These are phyloP conservation scores for Pocillopora verrucosa DNA, from an alignment of 64 coral and sea anemone genomes.

Conservation along the genomic window DNA sequence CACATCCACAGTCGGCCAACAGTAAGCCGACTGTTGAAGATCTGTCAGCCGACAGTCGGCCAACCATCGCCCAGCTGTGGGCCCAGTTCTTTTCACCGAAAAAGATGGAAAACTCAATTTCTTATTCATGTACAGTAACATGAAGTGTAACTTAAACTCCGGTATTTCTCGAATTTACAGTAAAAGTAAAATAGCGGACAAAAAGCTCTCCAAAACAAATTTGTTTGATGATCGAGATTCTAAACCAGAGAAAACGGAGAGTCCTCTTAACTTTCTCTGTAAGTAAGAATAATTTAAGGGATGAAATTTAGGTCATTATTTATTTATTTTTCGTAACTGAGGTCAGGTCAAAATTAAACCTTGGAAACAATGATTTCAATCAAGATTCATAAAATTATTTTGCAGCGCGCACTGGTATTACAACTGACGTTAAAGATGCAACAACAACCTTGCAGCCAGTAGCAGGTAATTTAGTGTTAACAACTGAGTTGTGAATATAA, in stretches of 20 bases:
- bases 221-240: conserved; percentile 60
- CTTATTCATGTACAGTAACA: neutral
- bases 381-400: neutral
- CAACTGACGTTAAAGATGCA: conserved; percentile 81
- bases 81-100: neutral
- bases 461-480: conserved; percentile 66
- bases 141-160: neutral
- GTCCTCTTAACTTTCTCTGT: conserved; percentile 87
- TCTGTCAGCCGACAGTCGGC: no score
- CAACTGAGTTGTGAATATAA: conserved; percentile 93
- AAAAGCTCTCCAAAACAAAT: conserved; percentile 74
- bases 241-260: conserved; percentile 87
- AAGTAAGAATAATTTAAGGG: conserved; percentile 2
- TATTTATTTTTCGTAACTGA: neutral
- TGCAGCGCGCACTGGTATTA: conserved; percentile 90
- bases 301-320: no score
- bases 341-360: no score
- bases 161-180: neutral
- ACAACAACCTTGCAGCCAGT: conserved; percentile 85
- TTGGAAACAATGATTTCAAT: no score
- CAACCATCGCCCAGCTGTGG: conserved; percentile 65
- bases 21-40: no score
- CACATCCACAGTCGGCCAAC: no score
- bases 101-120: neutral
- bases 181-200: conserved; percentile 85